These are phyloP conservation scores for Griposia aprilina DNA, from an alignment of 2,888 invertebrate species.

Conservation along the genomic window DNA sequence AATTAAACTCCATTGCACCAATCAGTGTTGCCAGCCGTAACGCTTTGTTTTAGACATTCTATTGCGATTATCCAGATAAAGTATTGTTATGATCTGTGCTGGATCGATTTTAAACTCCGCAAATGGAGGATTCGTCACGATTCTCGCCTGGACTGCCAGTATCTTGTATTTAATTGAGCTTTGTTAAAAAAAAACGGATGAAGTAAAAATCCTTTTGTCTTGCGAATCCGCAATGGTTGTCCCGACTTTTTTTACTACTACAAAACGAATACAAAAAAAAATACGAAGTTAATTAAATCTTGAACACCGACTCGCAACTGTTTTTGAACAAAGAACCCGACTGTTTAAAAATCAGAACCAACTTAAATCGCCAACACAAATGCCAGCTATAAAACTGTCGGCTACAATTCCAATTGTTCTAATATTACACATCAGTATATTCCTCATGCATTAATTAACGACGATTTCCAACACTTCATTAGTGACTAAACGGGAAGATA, in stretches of 20 bases:
- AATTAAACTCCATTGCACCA: conserved; percentile 77
- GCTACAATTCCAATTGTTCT: conserved; percentile 22
- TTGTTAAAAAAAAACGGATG: conserved; percentile 22
- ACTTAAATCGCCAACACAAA: background rate
- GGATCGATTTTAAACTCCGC: conserved; percentile 47
- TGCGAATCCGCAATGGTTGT: conserved; percentile 1
- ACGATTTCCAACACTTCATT: conserved; percentile 49
- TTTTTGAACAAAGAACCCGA: background rate
- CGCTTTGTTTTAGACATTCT: conserved; percentile 66
- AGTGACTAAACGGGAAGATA: conserved; percentile 51
- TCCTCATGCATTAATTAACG: conserved; percentile 49
- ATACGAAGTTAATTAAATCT: background rate
- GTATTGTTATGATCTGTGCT: conserved; percentile 45
- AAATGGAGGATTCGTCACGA: conserved; percentile 53
- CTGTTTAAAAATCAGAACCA: conserved; percentile 12
- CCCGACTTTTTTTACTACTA: background rate
- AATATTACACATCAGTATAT: conserved; percentile 44
- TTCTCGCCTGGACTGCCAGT: conserved; percentile 17
- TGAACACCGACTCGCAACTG: background rate
- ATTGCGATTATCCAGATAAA: conserved; percentile 63
- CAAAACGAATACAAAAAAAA: background rate
- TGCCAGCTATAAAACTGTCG: conserved; percentile 11
- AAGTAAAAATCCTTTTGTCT: conserved; percentile 13
- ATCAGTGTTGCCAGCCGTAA: conserved; percentile 71
- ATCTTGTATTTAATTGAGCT: conserved; percentile 28